These are phyloP conservation scores for Eulemur rubriventer DNA, from an alignment of 2,797 vertebrate genomes.

Conservation along the genomic window DNA sequence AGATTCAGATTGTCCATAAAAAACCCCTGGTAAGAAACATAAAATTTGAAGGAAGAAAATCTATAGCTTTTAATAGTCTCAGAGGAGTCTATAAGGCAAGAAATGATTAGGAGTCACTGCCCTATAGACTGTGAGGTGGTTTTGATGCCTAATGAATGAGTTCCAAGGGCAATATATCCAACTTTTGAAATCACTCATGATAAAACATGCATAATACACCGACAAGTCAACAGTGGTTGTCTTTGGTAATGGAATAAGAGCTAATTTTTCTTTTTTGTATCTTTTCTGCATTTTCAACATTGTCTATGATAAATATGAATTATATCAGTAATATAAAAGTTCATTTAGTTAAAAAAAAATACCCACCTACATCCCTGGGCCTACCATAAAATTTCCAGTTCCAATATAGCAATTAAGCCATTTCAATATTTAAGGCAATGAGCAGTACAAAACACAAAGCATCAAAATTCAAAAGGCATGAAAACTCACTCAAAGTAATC, in stretches of 20 bases:
- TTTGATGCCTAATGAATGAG: neutral
- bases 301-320: neutral
- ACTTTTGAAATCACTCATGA: constrained; percentile 21
- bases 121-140: neutral
- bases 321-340: constrained; percentile 36
- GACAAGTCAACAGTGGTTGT: neutral
- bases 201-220: neutral
- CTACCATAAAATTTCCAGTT: constrained; percentile 13
- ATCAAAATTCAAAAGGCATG: constrained; percentile 65
- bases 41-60: neutral
- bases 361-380: neutral
- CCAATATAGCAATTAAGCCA: constrained; percentile 36
- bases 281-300: constrained; percentile 32
- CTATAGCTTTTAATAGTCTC: neutral
- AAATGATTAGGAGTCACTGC: neutral
- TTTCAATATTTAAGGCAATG: constrained; percentile 57
- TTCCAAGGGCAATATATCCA: neutral
- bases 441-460: neutral
- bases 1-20: neutral
- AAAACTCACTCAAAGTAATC: constrained; percentile 48
- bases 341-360: constrained; percentile 9
- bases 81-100: neutral
- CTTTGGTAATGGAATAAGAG: neutral
- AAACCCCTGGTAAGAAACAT: neutral
- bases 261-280: neutral